These are phyloP conservation scores for Rhinopomastus cyanomelas DNA, from an alignment of 2,113 vertebrate species.

Conservation along the genomic window DNA sequence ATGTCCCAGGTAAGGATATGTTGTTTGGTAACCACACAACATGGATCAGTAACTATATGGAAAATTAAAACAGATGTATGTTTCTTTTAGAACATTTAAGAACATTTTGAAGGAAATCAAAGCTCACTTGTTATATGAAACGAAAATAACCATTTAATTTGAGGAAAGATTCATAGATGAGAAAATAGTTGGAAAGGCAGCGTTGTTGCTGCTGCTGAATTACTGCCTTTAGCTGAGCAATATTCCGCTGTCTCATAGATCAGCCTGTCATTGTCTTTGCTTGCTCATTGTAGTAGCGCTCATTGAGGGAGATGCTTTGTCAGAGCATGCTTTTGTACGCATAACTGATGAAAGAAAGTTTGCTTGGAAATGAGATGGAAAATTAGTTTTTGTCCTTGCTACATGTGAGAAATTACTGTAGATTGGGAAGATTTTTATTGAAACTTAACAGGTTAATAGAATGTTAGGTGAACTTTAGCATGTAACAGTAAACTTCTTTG, in stretches of 20 bases:
- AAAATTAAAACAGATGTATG: background rate
- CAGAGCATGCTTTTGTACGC: background rate
- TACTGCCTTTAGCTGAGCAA: background rate
- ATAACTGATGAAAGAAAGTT: background rate
- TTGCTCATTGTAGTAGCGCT: background rate
- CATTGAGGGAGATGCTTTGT: background rate
- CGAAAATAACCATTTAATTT: background rate
- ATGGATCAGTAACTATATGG: background rate
- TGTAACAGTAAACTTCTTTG: too few species aligned
- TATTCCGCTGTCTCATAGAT: background rate
- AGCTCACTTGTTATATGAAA: background rate
- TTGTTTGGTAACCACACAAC: background rate
- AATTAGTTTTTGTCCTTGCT: background rate
- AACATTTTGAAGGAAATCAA: background rate
- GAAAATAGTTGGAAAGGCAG: background rate
- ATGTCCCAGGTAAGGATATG: conserved; percentile 90
- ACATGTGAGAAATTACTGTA: too few species aligned
- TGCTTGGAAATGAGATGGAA: background rate
- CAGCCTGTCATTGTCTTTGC: background rate
- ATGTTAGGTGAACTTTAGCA: too few species aligned
- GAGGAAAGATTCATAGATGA: background rate
- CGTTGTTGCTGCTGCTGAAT: background rate
- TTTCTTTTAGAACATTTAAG: background rate
- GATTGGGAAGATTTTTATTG: too few species aligned
- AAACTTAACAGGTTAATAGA: too few species aligned